Percentiles rank a stretch among this genome's conserved stretches.
Conservation (phyloP, 2,113 vertebrate genomes). For the Orthonyx spaldingii region DNA sequence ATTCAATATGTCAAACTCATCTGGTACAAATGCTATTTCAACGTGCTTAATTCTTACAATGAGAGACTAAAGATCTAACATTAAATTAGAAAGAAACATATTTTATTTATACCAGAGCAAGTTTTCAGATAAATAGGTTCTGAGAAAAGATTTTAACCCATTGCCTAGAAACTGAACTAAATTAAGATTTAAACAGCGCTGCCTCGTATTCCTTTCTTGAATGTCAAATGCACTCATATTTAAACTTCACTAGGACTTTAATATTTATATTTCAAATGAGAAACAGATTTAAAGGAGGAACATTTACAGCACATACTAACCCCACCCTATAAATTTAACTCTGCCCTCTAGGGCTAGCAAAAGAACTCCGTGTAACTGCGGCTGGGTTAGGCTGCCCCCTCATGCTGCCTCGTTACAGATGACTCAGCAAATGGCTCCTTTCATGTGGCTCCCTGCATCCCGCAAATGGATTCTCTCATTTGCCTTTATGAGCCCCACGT, state of each 20-base stretch:
- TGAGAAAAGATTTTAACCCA: background rate
- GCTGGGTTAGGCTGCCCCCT: slow-evolving; percentile 45
- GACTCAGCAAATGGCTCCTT: background rate
- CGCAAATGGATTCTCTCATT: background rate
- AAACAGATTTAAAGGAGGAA: slow-evolving; percentile 43
- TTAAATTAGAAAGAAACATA: slow-evolving; percentile 5
- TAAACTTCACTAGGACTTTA: background rate
- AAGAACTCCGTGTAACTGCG: background rate
- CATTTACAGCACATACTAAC: background rate
- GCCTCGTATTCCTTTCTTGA: background rate
- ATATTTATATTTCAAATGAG: slow-evolving; percentile 57
- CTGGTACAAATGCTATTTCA: background rate
- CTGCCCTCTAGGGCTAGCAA: slow-evolving; percentile 38
- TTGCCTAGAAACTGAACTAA: slow-evolving; percentile 8
- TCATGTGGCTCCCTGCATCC: background rate
- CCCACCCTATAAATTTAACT: slow-evolving; percentile 33
- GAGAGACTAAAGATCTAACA: background rate
- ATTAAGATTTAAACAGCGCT: slow-evolving; percentile 10
- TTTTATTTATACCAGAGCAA: background rate
- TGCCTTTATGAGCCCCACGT: slow-evolving; percentile 4
- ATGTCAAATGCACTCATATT: slow-evolving; percentile 19
- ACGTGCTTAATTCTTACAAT: background rate
- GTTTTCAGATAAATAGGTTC: background rate
- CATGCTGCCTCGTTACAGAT: slow-evolving; percentile 5
- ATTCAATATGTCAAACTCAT: background rate